Base-by-base conservation (phyloP, 1,140 invertebrate genomes). In the Brachionus koreanus region DNA sequence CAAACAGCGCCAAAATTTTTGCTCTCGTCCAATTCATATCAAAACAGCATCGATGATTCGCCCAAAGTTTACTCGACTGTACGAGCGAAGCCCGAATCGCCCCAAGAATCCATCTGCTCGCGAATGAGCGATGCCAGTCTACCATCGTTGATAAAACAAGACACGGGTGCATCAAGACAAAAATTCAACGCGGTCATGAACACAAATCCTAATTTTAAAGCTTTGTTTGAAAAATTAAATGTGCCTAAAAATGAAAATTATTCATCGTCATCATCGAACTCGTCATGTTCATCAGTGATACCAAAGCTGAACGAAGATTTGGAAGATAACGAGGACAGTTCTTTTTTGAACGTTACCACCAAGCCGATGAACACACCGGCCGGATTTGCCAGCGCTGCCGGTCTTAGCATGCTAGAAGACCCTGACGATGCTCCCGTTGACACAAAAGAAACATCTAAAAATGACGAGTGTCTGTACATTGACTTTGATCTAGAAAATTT, bases 71-170 rank as follows among this genome's bases (percentile, higher is more conserved):
- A 74, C 43, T 43, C 69, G 1, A 74, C 16, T 35, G 43, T 74
- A 7, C 39, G 39, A 23, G 23, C 37, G 19, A 16, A 23, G 19
- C 74, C 74, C 4, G 74, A 61, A 3, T 79, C 76, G 19, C 76
- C 76, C n/a, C 61, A 23, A 37, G 76, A 79, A 25, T 79, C 76
- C n/a, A 5, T 79, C 1, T 79, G 76, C 25, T 79, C 76, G 19
- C 49, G 76, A 12, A 79, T 79, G 49, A 79, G 76, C 37, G 76
- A 79, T 16, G 61, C 33, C n/a, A 79, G 76, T 52, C n/a, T 79
- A 0, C 76, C 76, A 1, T 79, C 76, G 2, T 13, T 79, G 1
- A 37, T 79, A 12, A 13, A 5, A 43, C 49, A 63, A 57, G 76
- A 79, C 29, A 65, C 39, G 23, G 6, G 10, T 25, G 16, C 5